Percentiles rank a stretch among this genome's conserved stretches.
Conservation (phyloP, 2,113 vertebrate species). For the Genyomyrus donnyi region DNA sequence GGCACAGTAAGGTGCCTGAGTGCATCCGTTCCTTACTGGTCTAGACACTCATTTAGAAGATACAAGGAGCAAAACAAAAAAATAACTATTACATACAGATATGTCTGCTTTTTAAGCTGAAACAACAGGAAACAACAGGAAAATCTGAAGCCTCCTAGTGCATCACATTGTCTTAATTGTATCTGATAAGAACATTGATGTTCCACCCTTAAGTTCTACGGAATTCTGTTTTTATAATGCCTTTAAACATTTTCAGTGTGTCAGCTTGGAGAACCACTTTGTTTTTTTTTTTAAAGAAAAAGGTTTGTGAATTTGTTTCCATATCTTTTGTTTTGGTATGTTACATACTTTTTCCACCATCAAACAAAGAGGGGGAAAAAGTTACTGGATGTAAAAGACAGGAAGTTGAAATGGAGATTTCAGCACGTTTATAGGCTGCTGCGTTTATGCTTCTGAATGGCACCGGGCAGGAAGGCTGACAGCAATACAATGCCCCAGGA, state of each 20-base stretch:
- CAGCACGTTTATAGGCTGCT: neutral
- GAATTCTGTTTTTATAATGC: neutral
- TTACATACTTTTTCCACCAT: neutral
- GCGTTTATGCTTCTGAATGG: neutral
- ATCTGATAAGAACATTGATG: neutral
- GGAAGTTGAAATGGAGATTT: neutral
- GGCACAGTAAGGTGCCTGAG: neutral
- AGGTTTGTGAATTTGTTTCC: neutral
- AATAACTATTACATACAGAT: neutral
- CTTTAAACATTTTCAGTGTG: neutral
- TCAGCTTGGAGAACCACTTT: neutral
- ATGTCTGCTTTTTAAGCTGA: neutral
- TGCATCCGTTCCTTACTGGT: neutral
- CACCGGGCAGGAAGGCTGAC: neutral
- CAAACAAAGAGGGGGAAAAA: neutral
- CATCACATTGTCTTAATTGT: neutral
- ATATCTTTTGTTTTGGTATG: neutral
- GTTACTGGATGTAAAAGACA: neutral
- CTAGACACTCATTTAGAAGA: neutral
- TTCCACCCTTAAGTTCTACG: neutral
- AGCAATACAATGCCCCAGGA: neutral
- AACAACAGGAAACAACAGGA: neutral
- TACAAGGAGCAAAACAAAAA: neutral
- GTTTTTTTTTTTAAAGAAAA: neutral
- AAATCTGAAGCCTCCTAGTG: neutral